phyloP scores from a whole-genome alignment of 30 jellyfish, hydroid and myxozoan genomes.

The Aurelia aurita region DNA sequence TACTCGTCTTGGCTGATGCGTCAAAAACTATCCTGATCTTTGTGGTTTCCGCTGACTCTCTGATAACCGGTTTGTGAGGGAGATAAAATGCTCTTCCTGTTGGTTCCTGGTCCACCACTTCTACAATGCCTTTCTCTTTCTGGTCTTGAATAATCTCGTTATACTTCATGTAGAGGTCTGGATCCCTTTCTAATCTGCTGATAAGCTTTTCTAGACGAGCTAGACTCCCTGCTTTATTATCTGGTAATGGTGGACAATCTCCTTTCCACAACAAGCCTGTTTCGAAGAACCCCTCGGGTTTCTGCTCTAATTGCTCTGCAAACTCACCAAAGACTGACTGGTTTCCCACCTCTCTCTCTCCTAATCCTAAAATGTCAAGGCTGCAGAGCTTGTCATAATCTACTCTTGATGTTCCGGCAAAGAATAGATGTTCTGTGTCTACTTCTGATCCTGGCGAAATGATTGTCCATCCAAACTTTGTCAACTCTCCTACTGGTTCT shows the following conservation, averaged over 20 bases:
- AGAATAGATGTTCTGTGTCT: conserved; percentile 26
- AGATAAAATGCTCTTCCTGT: conserved; percentile 18
- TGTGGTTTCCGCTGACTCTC: conserved; percentile 28
- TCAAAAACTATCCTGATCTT: conserved; percentile 56
- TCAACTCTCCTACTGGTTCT: conserved; percentile 59
- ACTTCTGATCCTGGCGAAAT: conserved; percentile 51
- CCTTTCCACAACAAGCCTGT: conserved; percentile 73
- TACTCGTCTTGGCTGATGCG: conserved; percentile 49
- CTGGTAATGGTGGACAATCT: conserved; percentile 34
- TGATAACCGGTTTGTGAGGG: conserved; percentile 47
- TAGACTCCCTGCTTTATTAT: conserved; percentile 74
- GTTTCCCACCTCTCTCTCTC: conserved; percentile 8
- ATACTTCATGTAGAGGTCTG: conserved; percentile 54
- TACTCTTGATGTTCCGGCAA: conserved; percentile 38
- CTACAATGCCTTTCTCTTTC: conserved; percentile 48
- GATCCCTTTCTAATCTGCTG: conserved; percentile 56
- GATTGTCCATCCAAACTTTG: conserved; percentile 30
- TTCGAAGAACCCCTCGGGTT: conserved; percentile 64
- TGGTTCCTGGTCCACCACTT: conserved; percentile 18
- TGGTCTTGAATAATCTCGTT: conserved; percentile 63
- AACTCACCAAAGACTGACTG: conserved; percentile 38
- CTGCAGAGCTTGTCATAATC: conserved; percentile 78
- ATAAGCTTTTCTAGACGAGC: conserved; percentile 60
- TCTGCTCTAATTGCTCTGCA: background rate
- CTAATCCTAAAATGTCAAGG: conserved; percentile 68